Conservation (phyloP, 2,797 vertebrate genomes). For the Syngnathus acus region DNA sequence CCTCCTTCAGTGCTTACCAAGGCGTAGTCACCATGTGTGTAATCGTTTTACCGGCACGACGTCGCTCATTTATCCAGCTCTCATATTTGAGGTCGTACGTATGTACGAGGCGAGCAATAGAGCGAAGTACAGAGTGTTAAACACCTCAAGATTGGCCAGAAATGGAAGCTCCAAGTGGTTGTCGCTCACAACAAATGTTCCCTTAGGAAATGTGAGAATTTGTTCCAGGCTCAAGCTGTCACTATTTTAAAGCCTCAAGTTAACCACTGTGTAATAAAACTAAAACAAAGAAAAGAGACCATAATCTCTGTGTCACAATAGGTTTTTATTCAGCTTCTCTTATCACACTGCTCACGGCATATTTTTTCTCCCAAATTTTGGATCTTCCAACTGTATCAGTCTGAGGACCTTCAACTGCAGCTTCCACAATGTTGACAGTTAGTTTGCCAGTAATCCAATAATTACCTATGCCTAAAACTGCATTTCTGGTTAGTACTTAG, state of each 20-base stretch:
- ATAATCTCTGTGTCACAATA: not conserved
- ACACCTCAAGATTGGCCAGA: not conserved
- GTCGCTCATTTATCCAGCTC: constrained; percentile 18
- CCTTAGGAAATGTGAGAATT: not conserved
- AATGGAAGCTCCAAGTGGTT: not conserved
- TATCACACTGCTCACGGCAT: not conserved
- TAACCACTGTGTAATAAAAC: not conserved
- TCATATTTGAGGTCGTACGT: constrained; percentile 12
- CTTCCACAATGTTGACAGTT: not conserved
- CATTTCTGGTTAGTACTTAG: not conserved
- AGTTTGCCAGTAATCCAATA: not conserved
- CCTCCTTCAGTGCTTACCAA: constrained; percentile 23
- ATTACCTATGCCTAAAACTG: too few relatives aligned
- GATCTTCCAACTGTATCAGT: not conserved
- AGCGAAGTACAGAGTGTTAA: not conserved
- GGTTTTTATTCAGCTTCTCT: not conserved
- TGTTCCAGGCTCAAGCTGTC: not conserved
- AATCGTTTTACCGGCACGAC: constrained; percentile 7
- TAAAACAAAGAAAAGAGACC: not conserved
- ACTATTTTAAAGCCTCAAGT: not conserved
- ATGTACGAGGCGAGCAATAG: constrained; percentile 7
- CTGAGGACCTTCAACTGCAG: not conserved
- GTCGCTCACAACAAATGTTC: not conserved
- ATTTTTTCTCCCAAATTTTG: not conserved
- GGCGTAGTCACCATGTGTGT: constrained; percentile 13